phyloP scores from a whole-genome alignment of 1,140 invertebrate species.

The Drosophila sp. region DNA sequence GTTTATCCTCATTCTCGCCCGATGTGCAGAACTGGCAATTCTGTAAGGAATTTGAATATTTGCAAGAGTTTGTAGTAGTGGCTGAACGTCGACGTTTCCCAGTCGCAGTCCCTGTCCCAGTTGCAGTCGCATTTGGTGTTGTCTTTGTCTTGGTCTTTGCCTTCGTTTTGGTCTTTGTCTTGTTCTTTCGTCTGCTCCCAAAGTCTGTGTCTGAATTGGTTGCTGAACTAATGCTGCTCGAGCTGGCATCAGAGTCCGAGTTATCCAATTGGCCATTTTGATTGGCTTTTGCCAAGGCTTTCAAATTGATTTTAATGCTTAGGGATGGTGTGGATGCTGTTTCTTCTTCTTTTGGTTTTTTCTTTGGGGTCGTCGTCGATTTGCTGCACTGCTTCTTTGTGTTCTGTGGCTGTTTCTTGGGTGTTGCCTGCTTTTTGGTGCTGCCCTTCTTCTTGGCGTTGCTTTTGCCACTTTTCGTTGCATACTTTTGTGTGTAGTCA shows the following conservation, averaged over 20 bases:
- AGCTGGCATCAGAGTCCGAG: slow-evolving; percentile 14
- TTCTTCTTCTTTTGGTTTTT: slow-evolving; percentile 3
- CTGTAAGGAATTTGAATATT: slow-evolving; percentile 86
- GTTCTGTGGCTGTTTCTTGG: slow-evolving; percentile 9
- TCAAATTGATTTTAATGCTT: slow-evolving; percentile 71
- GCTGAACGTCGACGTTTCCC: slow-evolving; percentile 57
- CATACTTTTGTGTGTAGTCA: slow-evolving; percentile 62
- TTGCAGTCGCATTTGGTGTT: not conserved
- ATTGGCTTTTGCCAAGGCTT: slow-evolving; percentile 43
- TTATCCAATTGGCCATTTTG: slow-evolving; percentile 20
- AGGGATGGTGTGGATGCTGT: slow-evolving; percentile 8
- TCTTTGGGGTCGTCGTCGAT: too few species aligned
- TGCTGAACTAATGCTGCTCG: slow-evolving; percentile 21
- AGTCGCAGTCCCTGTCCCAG: slow-evolving; percentile 12
- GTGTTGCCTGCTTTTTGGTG: slow-evolving; percentile 61
- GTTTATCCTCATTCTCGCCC: slow-evolving; percentile 97
- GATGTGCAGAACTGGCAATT: slow-evolving; percentile 98
- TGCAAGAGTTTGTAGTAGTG: slow-evolving; percentile 78
- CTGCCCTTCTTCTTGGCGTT: slow-evolving; percentile 52
- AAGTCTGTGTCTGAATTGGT: slow-evolving; percentile 45
- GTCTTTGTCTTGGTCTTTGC: slow-evolving; percentile 28
- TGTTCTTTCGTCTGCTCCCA: slow-evolving; percentile 24
- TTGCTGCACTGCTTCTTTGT: not conserved
- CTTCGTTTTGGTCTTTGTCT: slow-evolving; percentile 25
- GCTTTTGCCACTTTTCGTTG: slow-evolving; percentile 58